Evolutionary conservation across 2,888 invertebrate species (phyloP).

Genomic region (Flexamia atlantica): DNA sequence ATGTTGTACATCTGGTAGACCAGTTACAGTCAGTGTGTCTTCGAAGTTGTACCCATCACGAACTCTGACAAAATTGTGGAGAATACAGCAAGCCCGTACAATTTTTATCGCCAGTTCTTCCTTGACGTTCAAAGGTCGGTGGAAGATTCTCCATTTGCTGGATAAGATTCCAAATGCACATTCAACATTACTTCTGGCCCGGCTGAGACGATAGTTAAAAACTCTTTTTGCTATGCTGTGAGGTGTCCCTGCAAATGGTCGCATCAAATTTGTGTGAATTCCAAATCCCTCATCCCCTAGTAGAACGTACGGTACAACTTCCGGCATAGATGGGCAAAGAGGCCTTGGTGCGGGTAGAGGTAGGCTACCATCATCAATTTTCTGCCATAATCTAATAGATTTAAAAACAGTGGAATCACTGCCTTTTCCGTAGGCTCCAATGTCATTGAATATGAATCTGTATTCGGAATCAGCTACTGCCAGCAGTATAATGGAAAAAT

Average conservation of each 20-base stretch:
- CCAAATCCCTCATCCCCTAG: constrained; percentile 71
- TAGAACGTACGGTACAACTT: constrained; percentile 68
- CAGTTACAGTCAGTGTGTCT: constrained; percentile 63
- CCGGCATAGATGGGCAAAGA: no score
- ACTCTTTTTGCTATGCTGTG: constrained; percentile 66
- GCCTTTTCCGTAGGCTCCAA: no score
- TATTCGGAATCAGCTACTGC: no score
- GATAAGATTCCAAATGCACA: constrained; percentile 70
- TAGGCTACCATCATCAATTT: no score
- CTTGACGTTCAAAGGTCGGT: constrained; percentile 70
- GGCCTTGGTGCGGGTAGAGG: no score
- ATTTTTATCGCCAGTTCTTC: constrained; percentile 69
- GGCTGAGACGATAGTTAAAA: constrained; percentile 69
- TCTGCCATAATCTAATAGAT: no score
- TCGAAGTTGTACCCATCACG: constrained; percentile 67
- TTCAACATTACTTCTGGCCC: constrained; percentile 69
- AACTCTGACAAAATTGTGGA: constrained; percentile 68
- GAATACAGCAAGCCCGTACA: constrained; percentile 69
- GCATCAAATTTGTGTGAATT: background rate
- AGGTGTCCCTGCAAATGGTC: constrained; percentile 60
- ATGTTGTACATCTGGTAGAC: background rate
- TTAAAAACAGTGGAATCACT: no score
- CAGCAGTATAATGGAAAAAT: no score
- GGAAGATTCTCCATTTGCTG: constrained; percentile 73
- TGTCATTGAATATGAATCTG: no score